A percentile compares a stretch with the other conserved stretches of the same genome.
These are phyloP conservation scores for Drosophila borborema DNA, from an alignment of 2,888 invertebrate species.

Conservation along the genomic window DNA sequence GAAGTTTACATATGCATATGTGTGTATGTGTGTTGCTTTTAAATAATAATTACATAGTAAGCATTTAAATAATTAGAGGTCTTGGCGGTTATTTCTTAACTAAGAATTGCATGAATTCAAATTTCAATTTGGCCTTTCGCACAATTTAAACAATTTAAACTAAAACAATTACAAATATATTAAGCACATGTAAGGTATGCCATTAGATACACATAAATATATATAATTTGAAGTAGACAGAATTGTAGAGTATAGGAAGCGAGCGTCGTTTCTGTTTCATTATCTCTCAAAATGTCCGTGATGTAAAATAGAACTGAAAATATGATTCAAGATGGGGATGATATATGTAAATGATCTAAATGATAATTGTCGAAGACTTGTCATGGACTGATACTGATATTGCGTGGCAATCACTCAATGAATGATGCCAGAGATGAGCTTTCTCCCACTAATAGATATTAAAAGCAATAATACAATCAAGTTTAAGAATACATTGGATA, in stretches of 20 bases:
- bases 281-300: not conserved
- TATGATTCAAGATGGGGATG: not conserved
- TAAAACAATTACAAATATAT: constrained; percentile 53
- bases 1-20: constrained; percentile 14
- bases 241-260: constrained; percentile 53
- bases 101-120: constrained; percentile 30
- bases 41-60: constrained; percentile 56
- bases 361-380: constrained; percentile 15
- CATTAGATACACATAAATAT: constrained; percentile 14
- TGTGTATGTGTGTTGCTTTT: constrained; percentile 14
- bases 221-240: constrained; percentile 29
- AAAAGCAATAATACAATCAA: constrained; percentile 3
- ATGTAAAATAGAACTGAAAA: constrained; percentile 18
- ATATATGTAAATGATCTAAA: not conserved
- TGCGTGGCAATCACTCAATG: not conserved
- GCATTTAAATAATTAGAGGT: constrained; percentile 70
- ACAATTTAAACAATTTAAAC: constrained; percentile 26
- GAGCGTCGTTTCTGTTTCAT: constrained; percentile 34
- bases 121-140: constrained; percentile 2
- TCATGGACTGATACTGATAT: constrained; percentile 1
- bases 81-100: constrained; percentile 64
- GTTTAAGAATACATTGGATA: constrained; percentile 15
- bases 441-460: constrained; percentile 5
- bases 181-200: constrained; percentile 51
- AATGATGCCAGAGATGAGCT: constrained; percentile 1